Conservation (phyloP, 2,888 invertebrate species). For the Rhaphigaster nebulosa region DNA sequence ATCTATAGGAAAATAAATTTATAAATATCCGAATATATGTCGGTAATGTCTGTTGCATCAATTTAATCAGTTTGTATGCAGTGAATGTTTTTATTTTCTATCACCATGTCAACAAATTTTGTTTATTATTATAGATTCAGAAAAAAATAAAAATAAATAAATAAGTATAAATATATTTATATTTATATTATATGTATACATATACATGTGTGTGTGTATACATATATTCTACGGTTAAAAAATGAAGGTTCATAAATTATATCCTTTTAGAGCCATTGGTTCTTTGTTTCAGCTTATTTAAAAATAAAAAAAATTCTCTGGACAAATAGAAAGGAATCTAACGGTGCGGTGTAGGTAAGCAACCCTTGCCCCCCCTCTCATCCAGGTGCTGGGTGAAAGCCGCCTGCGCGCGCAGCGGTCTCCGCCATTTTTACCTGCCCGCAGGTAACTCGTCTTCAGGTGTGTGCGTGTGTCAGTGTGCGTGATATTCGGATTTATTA, state of each 20-base stretch:
- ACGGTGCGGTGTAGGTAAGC: slow-evolving; percentile 18
- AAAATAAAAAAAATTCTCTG: neutral
- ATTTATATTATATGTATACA: too few relatives aligned
- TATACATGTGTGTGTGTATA: too few relatives aligned
- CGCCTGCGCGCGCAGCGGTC: slow-evolving; percentile 5
- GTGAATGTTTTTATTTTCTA: too few relatives aligned
- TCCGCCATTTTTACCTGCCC: slow-evolving; percentile 49
- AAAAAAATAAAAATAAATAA: too few relatives aligned
- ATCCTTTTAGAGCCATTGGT: neutral
- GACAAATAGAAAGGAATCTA: slow-evolving; percentile 19
- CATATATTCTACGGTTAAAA: too few relatives aligned
- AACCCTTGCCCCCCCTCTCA: neutral
- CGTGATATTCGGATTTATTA: neutral
- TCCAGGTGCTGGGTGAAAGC: slow-evolving; percentile 32
- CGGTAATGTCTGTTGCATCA: too few relatives aligned
- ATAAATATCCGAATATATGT: too few relatives aligned
- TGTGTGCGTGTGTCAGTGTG: slow-evolving; percentile 46
- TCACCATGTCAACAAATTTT: too few relatives aligned
- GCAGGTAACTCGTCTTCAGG: slow-evolving; percentile 36
- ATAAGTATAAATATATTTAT: too few relatives aligned
- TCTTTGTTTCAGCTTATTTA: neutral
- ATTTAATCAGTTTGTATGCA: too few relatives aligned
- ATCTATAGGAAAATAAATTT: too few relatives aligned
- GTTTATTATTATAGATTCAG: too few relatives aligned
- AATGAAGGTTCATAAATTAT: neutral